phyloP scores from a whole-genome alignment of 2,797 vertebrate species.

The Mycteria americana region DNA sequence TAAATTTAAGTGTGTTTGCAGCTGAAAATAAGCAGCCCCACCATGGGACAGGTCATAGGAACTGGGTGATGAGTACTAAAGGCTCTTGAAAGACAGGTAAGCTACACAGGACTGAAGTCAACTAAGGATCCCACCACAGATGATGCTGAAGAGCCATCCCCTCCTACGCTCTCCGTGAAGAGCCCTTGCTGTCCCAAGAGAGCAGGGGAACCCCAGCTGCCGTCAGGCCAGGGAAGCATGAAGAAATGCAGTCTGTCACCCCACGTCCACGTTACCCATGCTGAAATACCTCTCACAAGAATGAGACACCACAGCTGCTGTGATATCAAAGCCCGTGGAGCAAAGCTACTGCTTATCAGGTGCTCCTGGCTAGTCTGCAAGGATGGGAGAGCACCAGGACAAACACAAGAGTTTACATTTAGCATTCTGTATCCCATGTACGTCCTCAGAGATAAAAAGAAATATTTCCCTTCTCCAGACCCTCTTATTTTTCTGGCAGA shows the following conservation, averaged over 20 bases:
- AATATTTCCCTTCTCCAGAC: background rate
- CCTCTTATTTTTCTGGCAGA: background rate
- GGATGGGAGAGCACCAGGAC: background rate
- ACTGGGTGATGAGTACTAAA: background rate
- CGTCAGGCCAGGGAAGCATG: background rate
- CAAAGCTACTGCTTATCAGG: background rate
- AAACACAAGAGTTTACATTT: background rate
- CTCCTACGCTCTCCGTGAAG: background rate
- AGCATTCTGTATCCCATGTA: background rate
- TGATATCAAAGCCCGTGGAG: background rate
- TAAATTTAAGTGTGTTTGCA: background rate
- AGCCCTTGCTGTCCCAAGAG: background rate
- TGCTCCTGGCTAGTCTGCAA: background rate
- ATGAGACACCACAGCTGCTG: background rate
- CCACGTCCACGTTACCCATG: fast-evolving
- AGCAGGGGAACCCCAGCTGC: background rate
- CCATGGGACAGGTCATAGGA: background rate
- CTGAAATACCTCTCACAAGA: background rate
- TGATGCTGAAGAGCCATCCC: background rate
- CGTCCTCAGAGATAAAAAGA: background rate
- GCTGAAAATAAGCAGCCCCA: background rate
- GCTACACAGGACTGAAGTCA: background rate
- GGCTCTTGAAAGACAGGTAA: background rate
- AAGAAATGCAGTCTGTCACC: background rate
- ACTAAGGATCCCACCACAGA: background rate